phyloP scores from a whole-genome alignment of 2,113 vertebrate species.

The Sterna hirundo region DNA sequence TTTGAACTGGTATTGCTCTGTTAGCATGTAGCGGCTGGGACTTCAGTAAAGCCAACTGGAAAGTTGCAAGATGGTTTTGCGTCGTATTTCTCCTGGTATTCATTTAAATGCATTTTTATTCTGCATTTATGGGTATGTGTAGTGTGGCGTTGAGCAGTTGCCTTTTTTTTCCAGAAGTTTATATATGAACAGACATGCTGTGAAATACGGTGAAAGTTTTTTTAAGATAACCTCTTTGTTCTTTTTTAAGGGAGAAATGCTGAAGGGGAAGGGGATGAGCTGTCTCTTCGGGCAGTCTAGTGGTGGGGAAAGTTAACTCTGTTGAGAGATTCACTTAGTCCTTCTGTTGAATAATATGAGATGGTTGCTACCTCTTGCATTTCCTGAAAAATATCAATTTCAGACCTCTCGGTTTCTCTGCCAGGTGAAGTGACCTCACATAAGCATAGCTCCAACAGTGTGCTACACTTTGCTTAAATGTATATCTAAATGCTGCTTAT shows the following conservation, averaged over 20 bases:
- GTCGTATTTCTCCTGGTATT: not conserved
- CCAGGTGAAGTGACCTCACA: not conserved
- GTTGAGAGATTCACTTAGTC: not conserved
- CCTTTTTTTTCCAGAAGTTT: not conserved
- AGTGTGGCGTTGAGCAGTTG: not conserved
- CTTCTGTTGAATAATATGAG: not conserved
- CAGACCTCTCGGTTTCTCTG: not conserved
- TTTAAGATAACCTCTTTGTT: not conserved
- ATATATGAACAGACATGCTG: not conserved
- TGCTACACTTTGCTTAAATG: not conserved
- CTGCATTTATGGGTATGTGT: not conserved
- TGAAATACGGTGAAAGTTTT: not conserved
- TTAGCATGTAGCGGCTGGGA: not conserved
- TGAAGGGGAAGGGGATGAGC: not conserved
- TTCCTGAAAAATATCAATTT: not conserved
- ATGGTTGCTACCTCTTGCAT: not conserved
- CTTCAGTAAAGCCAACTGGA: not conserved
- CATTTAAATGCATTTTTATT: not conserved
- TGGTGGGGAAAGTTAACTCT: not conserved
- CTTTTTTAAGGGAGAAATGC: not conserved
- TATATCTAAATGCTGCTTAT: not conserved
- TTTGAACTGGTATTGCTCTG: not conserved
- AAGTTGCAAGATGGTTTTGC: not conserved
- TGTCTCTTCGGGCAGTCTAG: not conserved
- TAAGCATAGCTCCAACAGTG: not conserved